Percentiles rank a stretch among this genome's conserved stretches.
These are phyloP conservation scores for Coluber constrictor DNA, from an alignment of 2,797 vertebrate genomes.

Conservation along the genomic window DNA sequence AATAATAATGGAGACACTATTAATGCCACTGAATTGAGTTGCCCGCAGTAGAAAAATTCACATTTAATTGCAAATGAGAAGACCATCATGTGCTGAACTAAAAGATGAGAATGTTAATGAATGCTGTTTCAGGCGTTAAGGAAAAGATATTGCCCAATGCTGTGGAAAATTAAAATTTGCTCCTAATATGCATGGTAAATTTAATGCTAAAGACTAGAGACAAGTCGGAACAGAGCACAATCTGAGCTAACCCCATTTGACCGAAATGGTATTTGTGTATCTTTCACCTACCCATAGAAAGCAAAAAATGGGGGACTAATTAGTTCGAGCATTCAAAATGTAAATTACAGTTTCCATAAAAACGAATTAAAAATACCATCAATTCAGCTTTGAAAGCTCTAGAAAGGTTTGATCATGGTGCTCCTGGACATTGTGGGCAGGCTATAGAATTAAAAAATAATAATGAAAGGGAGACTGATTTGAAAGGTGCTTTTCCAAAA, in stretches of 20 bases:
- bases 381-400: neutral
- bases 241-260: constrained; percentile 50
- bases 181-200: constrained; percentile 62
- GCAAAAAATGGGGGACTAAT: constrained; percentile 35
- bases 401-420: neutral
- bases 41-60: constrained; percentile 51
- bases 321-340: constrained; percentile 42
- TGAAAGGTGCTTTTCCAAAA: neutral
- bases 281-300: constrained; percentile 44
- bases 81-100: constrained; percentile 37
- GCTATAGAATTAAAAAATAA: neutral
- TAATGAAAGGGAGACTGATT: neutral
- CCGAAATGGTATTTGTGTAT: constrained; percentile 50
- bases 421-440: neutral
- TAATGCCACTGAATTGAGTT: constrained; percentile 6
- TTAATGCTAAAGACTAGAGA: constrained; percentile 64
- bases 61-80: constrained; percentile 63
- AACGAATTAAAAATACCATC: neutral
- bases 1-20: neutral
- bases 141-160: constrained; percentile 64
- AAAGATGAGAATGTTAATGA: constrained; percentile 57
- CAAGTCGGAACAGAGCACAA: constrained; percentile 54
- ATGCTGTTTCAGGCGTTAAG: constrained; percentile 62
- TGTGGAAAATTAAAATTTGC: constrained; percentile 69
- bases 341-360: constrained; percentile 45